Conservation (phyloP, 2,797 vertebrate species). For the Danio jaintianensis region DNA sequence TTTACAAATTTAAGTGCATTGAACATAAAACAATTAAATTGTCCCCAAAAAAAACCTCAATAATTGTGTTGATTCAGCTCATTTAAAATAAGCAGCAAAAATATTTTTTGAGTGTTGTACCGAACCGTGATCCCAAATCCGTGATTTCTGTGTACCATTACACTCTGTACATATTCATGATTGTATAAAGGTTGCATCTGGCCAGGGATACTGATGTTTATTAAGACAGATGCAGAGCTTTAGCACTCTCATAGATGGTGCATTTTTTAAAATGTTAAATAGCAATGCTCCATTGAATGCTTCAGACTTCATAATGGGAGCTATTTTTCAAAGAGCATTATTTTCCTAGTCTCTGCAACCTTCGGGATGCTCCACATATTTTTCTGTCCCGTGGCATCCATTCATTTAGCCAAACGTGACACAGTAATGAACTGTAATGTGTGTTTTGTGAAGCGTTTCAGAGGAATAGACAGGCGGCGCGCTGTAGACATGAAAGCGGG, state of each 20-base stretch:
- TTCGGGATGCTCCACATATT: conserved; percentile 47
- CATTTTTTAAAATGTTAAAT: conserved; percentile 49
- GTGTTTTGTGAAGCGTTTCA: conserved; percentile 48
- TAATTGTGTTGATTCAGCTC: no score
- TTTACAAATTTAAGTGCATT: no score
- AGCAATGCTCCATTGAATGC: conserved; percentile 38
- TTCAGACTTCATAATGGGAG: conserved; percentile 44
- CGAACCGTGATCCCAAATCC: no score
- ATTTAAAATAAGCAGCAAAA: no score
- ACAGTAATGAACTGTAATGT: conserved; percentile 54
- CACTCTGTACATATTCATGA: not conserved
- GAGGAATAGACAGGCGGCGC: conserved; percentile 29
- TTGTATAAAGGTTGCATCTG: not conserved
- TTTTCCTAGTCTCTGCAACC: conserved; percentile 50
- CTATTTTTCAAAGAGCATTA: conserved; percentile 55
- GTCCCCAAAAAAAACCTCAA: no score
- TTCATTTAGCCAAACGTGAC: conserved; percentile 55
- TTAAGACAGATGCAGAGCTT: conserved; percentile 27
- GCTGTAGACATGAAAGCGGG: conserved; percentile 50
- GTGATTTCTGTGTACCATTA: no score
- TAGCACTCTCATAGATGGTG: conserved; percentile 36
- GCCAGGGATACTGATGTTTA: not conserved
- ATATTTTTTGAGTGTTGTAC: no score
- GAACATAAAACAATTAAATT: no score
- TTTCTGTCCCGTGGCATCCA: conserved; percentile 30